Conservation (phyloP, 2,113 vertebrate genomes). For the Haemorhous mexicanus region DNA sequence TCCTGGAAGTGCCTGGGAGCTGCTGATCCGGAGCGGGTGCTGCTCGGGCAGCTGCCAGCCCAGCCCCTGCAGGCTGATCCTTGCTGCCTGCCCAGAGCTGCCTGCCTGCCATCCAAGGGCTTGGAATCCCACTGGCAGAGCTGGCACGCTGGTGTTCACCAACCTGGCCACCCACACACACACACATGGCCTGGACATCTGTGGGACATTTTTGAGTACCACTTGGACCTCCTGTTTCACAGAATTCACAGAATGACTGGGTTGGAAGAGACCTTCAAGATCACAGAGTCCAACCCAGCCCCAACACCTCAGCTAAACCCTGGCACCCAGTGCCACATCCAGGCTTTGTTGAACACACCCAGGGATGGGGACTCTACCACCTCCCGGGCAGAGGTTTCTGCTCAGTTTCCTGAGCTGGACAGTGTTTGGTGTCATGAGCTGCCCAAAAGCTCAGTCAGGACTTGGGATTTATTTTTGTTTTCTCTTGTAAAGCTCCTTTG, state of each 20-base stretch:
- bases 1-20: neutral
- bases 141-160: neutral
- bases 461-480: neutral
- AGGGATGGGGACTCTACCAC: neutral
- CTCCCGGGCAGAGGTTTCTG: neutral
- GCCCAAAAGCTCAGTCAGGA: neutral
- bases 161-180: rapidly evolving
- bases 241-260: neutral
- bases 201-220: neutral
- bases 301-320: neutral
- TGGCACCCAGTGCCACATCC: neutral
- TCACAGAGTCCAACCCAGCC: neutral
- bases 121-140: neutral
- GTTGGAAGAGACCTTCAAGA: neutral
- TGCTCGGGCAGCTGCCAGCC: neutral
- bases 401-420: neutral
- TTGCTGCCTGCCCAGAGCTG: neutral
- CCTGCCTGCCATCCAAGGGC: neutral
- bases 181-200: neutral
- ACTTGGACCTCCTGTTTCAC: neutral
- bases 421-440: neutral
- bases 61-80: neutral
- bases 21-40: rapidly evolving
- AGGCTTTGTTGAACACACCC: neutral
- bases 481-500: neutral